These are phyloP conservation scores for Cervus canadensis DNA, from an alignment of 2,113 vertebrate genomes.

Conservation along the genomic window DNA sequence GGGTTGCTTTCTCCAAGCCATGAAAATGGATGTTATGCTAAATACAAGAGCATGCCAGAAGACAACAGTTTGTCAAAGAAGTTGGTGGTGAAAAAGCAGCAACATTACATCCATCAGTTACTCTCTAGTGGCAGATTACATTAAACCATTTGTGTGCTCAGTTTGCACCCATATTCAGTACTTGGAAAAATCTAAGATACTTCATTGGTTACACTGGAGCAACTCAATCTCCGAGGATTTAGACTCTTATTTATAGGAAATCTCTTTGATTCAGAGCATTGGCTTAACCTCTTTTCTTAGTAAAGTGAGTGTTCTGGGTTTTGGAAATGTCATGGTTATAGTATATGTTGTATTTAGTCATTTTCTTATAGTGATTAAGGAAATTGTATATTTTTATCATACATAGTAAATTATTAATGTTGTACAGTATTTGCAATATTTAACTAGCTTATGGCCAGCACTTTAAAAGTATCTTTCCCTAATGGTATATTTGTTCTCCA, in stretches of 20 bases:
- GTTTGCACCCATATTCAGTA: neutral
- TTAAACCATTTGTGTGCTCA: neutral
- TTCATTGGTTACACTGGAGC: neutral
- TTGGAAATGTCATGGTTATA: neutral
- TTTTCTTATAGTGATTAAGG: neutral
- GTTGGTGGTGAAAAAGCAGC: neutral
- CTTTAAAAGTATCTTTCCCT: neutral
- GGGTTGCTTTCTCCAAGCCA: neutral
- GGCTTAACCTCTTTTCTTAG: neutral
- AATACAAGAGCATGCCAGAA: neutral
- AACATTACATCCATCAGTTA: neutral
- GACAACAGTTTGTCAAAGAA: neutral
- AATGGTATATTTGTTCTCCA: neutral
- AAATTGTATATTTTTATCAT: neutral
- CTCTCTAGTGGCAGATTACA: neutral
- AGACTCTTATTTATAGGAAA: neutral
- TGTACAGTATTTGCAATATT: neutral
- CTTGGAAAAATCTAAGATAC: neutral
- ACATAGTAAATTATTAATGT: neutral
- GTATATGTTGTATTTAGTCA: neutral
- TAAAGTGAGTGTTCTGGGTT: slow-evolving; percentile 24
- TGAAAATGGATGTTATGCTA: neutral
- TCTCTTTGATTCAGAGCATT: neutral
- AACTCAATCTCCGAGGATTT: neutral
- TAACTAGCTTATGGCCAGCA: neutral